Conservation (phyloP, 2,113 vertebrate species). For the Lophius piscatorius region DNA sequence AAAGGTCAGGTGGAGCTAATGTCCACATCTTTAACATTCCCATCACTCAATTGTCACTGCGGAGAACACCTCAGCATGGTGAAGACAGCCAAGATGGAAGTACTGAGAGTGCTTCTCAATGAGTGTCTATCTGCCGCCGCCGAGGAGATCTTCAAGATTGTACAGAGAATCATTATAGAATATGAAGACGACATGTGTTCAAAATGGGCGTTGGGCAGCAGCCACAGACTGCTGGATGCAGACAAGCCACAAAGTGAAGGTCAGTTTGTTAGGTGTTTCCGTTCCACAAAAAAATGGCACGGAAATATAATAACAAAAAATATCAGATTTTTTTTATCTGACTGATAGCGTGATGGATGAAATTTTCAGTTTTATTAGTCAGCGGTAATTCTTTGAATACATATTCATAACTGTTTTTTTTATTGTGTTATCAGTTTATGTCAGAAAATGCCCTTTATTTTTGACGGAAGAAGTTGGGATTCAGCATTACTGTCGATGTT, state of each 20-base stretch:
- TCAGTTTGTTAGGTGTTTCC: conserved; percentile 2
- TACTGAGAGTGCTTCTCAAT: conserved; percentile 29
- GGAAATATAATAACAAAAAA: no score
- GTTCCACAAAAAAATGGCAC: neutral
- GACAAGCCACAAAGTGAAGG: conserved; percentile 18
- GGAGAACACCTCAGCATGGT: conserved; percentile 14
- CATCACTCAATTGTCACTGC: neutral
- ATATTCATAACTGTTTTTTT: no score
- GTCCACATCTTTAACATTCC: neutral
- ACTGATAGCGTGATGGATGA: no score
- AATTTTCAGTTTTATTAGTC: no score
- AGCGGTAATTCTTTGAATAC: no score
- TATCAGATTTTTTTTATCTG: no score
- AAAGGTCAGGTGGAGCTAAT: neutral
- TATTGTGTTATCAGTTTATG: no score
- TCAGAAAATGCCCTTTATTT: no score
- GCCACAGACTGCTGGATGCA: conserved; percentile 26
- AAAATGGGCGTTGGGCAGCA: conserved; percentile 29
- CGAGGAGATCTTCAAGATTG: conserved; percentile 38
- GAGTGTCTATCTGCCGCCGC: conserved; percentile 43
- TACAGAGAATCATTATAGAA: conserved; percentile 18
- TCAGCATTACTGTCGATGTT: neutral
- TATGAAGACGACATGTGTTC: conserved; percentile 38
- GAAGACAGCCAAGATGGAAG: conserved; percentile 29
- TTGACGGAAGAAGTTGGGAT: no score